These are phyloP conservation scores for Psephotus haematonotus DNA, from an alignment of 2,113 vertebrate genomes.

Conservation along the genomic window DNA sequence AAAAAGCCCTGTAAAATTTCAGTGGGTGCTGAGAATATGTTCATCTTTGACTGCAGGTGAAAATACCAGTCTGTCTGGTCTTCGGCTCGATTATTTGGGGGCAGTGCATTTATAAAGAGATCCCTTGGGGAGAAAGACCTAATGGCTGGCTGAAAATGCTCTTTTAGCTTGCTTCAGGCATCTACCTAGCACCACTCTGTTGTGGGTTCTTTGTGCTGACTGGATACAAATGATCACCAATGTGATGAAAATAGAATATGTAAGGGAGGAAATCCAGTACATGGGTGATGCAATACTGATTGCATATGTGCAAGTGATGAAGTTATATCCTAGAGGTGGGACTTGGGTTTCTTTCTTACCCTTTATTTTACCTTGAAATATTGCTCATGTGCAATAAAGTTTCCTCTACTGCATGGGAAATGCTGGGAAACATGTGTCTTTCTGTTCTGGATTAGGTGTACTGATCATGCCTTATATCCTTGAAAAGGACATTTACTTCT, in stretches of 20 bases:
- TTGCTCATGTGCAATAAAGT: neutral
- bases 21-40: neutral
- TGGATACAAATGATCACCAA: neutral
- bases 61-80: neutral
- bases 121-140: neutral
- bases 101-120: neutral
- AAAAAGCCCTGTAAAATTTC: neutral
- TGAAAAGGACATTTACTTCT: neutral
- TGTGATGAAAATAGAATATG: neutral
- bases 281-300: neutral
- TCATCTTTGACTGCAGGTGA: neutral
- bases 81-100: neutral
- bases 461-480: neutral
- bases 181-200: neutral
- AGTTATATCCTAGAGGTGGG: neutral
- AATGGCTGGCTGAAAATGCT: neutral
- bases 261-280: neutral
- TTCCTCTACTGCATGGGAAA: neutral
- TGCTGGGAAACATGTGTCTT: neutral
- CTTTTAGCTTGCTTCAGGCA: neutral
- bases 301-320: accelerated
- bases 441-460: neutral
- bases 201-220: neutral
- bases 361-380: neutral
- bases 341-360: neutral